A percentile compares a stretch with the other conserved stretches of the same genome.
These are phyloP conservation scores for Eremobia ochroleuca DNA, from an alignment of 2,888 invertebrate species.

Conservation along the genomic window DNA sequence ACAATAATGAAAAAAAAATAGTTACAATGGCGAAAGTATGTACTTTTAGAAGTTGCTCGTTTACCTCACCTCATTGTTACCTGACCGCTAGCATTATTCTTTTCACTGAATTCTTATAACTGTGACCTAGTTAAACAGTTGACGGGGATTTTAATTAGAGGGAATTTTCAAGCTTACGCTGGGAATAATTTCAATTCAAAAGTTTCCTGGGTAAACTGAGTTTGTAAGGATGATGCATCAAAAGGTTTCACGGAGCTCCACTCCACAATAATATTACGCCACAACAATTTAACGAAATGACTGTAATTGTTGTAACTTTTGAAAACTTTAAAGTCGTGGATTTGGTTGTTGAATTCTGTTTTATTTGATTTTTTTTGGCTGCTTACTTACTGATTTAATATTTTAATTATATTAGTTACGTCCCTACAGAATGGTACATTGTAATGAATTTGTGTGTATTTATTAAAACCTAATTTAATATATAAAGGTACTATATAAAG, in stretches of 20 bases:
- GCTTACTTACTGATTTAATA: neutral
- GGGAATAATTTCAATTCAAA: conserved; percentile 64
- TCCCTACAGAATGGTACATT: too few relatives aligned
- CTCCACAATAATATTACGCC: conserved; percentile 39
- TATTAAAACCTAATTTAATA: neutral
- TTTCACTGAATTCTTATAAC: conserved; percentile 39
- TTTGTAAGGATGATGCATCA: conserved; percentile 51
- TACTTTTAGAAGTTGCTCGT: conserved; percentile 1
- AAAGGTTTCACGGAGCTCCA: conserved; percentile 39
- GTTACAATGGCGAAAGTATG: neutral
- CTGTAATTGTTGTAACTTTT: conserved; percentile 3
- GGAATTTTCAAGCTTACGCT: conserved; percentile 58
- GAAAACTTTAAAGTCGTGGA: conserved; percentile 3
- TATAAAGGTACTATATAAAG: too few relatives aligned
- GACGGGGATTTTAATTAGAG: conserved; percentile 69
- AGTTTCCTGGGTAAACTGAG: conserved; percentile 48
- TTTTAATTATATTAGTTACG: neutral
- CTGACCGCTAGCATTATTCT: conserved; percentile 28
- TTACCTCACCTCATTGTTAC: conserved; percentile 36
- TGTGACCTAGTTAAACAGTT: conserved; percentile 53
- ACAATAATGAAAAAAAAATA: too few relatives aligned
- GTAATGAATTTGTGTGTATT: neutral
- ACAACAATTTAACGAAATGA: conserved; percentile 35
- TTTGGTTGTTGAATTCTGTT: conserved; percentile 4
- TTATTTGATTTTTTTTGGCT: neutral